Percentiles rank a stretch among this genome's conserved stretches.
Evolutionary conservation across 2,888 invertebrate species (phyloP).

Genomic region (Pardosa pseudoannulata): DNA sequence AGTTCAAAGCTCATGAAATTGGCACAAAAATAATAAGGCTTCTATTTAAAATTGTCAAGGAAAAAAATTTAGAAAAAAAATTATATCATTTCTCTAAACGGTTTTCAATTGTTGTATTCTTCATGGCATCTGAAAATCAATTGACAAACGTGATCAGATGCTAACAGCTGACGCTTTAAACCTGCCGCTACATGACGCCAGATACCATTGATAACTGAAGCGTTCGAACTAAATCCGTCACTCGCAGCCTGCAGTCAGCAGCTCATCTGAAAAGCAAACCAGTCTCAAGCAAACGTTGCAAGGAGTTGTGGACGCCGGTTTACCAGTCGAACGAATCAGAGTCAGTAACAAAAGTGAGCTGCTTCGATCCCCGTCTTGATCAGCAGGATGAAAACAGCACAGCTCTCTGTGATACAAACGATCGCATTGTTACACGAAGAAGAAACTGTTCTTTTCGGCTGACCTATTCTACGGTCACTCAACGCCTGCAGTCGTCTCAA

Average conservation of each 20-base stretch:
- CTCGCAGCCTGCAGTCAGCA: background rate
- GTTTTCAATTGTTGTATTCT: no score
- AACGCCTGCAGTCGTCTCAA: slow-evolving; percentile 41
- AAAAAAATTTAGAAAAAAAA: no score
- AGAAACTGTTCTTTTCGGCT: slow-evolving; percentile 52
- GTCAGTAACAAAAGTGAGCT: slow-evolving; percentile 14
- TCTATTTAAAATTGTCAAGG: no score
- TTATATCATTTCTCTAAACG: no score
- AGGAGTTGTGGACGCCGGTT: background rate
- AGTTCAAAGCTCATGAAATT: no score
- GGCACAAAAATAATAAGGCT: no score
- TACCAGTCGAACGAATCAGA: background rate
- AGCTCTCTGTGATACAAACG: background rate
- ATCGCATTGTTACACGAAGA: slow-evolving; percentile 38
- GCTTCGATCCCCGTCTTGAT: background rate
- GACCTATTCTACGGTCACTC: slow-evolving; percentile 65
- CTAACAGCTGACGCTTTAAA: no score
- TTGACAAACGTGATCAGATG: no score
- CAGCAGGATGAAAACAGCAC: slow-evolving; percentile 8
- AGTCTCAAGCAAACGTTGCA: background rate
- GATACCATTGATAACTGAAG: no score
- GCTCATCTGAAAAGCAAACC: background rate
- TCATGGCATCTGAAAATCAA: no score
- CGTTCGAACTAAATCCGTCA: background rate
- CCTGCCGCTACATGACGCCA: no score